These are phyloP conservation scores for Hiodon alosoides DNA, from an alignment of 2,113 vertebrate genomes.

Conservation along the genomic window DNA sequence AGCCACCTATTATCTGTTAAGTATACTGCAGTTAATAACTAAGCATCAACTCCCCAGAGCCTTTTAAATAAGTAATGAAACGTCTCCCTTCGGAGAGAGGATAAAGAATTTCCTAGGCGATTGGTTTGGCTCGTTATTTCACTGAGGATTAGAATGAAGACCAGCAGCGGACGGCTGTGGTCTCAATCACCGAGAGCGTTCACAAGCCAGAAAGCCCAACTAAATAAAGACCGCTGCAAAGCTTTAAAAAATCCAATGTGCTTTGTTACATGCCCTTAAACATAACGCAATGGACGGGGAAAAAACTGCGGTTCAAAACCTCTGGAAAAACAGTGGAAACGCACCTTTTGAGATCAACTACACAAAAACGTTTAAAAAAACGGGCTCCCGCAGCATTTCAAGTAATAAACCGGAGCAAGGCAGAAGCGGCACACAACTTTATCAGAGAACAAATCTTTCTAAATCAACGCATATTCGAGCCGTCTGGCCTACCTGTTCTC, in stretches of 20 bases:
- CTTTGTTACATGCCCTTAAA: not conserved
- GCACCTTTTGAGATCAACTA: not conserved
- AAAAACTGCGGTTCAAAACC: no score
- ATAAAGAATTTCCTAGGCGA: conserved; percentile 52
- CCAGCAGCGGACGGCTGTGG: conserved; percentile 16
- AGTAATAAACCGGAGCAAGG: not conserved
- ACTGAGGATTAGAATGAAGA: conserved; percentile 32
- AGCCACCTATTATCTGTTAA: not conserved
- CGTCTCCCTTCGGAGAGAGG: no score
- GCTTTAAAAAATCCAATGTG: not conserved
- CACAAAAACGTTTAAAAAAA: not conserved
- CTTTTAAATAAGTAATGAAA: not conserved
- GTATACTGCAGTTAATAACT: not conserved
- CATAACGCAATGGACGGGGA: no score
- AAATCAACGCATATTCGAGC: not conserved
- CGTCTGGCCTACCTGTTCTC: conserved; percentile 50
- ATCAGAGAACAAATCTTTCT: not conserved
- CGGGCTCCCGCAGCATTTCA: not conserved
- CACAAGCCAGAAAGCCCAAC: not conserved
- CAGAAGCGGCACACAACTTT: not conserved
- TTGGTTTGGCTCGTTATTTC: conserved; percentile 38
- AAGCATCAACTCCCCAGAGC: conserved; percentile 5
- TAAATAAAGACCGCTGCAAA: conserved; percentile 18
- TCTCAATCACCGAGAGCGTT: conserved; percentile 18
- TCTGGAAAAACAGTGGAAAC: not conserved